phyloP scores from a whole-genome alignment of 2,888 invertebrate genomes.

The Cryptus armator region DNA sequence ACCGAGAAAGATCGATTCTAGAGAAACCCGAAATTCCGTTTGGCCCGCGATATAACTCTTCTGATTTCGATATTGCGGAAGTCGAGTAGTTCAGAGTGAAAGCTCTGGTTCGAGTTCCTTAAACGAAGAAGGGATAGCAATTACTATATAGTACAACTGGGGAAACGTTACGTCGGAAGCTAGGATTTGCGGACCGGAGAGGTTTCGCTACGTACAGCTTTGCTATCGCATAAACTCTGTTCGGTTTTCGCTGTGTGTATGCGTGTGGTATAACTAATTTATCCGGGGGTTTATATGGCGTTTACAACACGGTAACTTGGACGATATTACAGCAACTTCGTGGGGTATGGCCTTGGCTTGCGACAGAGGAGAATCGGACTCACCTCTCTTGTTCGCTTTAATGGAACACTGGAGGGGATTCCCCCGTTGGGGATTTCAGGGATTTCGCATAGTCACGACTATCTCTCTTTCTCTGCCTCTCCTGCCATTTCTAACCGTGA shows the following conservation, averaged over 20 bases:
- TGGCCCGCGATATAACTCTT: not conserved
- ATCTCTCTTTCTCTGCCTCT: not conserved
- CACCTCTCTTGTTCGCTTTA: constrained; percentile 42
- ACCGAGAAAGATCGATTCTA: not conserved
- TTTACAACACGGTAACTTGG: constrained; percentile 59
- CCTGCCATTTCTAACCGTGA: constrained; percentile 6
- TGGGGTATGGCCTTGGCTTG: constrained; percentile 50
- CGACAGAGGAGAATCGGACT: constrained; percentile 33
- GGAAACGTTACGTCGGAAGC: constrained; percentile 31
- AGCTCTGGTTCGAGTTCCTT: not conserved
- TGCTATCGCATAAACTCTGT: constrained; percentile 41
- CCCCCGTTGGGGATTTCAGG: constrained; percentile 48
- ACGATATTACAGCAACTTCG: constrained; percentile 57
- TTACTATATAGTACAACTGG: not conserved
- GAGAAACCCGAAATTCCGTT: constrained; percentile 5
- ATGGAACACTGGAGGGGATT: constrained; percentile 44
- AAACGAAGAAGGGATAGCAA: not conserved
- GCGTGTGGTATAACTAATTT: constrained; percentile 51
- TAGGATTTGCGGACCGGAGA: constrained; percentile 44
- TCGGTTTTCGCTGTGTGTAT: constrained; percentile 22
- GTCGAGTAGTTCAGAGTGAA: not conserved
- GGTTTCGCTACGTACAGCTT: constrained; percentile 19
- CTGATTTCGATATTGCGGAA: constrained; percentile 8
- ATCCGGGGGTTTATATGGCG: constrained; percentile 53
- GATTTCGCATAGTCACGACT: constrained; percentile 46